Evolutionary conservation across 2,797 vertebrate species (phyloP).

Genomic region (Trichosurus vulpecula): DNA sequence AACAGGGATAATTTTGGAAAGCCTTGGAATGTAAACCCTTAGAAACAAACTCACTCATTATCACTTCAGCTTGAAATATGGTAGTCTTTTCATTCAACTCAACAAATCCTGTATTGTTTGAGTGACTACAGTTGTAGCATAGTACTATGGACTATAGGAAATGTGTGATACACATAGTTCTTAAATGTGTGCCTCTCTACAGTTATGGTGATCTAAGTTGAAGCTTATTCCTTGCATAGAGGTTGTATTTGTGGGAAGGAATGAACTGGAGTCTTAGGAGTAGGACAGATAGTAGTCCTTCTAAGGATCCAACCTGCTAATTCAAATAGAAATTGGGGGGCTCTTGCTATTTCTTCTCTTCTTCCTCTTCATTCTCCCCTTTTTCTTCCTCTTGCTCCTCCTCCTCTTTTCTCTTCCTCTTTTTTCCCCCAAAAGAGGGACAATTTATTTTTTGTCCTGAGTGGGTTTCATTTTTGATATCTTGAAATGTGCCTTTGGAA

Average conservation of each 20-base stretch:
- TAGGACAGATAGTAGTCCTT: too few species aligned
- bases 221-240: too few species aligned
- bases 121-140: background rate
- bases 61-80: too few species aligned
- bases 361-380: background rate
- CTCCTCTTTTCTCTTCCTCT: too few species aligned
- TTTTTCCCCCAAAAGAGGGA: background rate
- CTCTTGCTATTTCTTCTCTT: too few species aligned
- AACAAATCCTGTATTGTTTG: fast-evolving
- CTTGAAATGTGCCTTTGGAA: background rate
- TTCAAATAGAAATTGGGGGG: too few species aligned
- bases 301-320: too few species aligned
- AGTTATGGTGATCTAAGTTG: too few species aligned
- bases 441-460: background rate
- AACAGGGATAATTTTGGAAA: background rate
- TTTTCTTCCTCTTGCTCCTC: background rate
- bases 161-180: too few species aligned
- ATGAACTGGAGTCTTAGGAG: too few species aligned
- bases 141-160: background rate
- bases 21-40: fast-evolving
- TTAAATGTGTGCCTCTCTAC: too few species aligned
- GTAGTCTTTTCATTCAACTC: fast-evolving
- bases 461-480: background rate
- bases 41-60: fast-evolving
- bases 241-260: too few species aligned